These are phyloP conservation scores for Euphysa ruthae DNA, from an alignment of 30 jellyfish, hydroid and myxozoan genomes.

Conservation along the genomic window DNA sequence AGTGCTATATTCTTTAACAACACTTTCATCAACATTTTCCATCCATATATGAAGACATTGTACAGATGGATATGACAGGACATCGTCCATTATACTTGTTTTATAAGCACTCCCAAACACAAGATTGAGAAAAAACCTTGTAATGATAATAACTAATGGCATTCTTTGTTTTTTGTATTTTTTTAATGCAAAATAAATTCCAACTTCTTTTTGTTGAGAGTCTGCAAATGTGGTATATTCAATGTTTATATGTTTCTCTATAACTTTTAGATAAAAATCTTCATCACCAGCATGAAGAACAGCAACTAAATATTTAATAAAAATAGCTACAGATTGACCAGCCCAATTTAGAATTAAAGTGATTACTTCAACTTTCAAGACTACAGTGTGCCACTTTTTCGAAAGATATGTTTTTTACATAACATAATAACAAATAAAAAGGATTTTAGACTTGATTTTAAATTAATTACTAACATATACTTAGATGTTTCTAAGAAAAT, in stretches of 20 bases:
- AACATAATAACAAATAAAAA: too few relatives aligned
- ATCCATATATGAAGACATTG: conserved; percentile 24
- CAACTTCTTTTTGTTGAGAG: conserved; percentile 8
- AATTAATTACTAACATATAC: too few relatives aligned
- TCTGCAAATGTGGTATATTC: not conserved
- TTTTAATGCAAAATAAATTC: not conserved
- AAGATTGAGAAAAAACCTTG: not conserved
- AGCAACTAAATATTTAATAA: not conserved
- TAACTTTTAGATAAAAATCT: not conserved
- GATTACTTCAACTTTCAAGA: too few relatives aligned
- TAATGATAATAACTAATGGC: conserved; percentile 2
- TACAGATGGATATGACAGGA: not conserved
- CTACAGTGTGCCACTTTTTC: too few relatives aligned
- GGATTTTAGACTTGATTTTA: too few relatives aligned
- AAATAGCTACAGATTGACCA: too few relatives aligned
- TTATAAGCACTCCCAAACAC: conserved; percentile 9
- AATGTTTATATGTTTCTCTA: not conserved
- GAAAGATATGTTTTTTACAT: too few relatives aligned
- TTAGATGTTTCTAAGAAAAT: too few relatives aligned
- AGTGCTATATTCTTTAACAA: conserved; percentile 11
- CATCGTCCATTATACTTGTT: not conserved
- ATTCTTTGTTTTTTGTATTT: conserved; percentile 4
- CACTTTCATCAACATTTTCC: conserved; percentile 2
- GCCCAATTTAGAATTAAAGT: too few relatives aligned
- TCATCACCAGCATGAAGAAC: not conserved